Base-by-base conservation (phyloP, 2,113 vertebrate species). In the Apodemus speciosus region DNA sequence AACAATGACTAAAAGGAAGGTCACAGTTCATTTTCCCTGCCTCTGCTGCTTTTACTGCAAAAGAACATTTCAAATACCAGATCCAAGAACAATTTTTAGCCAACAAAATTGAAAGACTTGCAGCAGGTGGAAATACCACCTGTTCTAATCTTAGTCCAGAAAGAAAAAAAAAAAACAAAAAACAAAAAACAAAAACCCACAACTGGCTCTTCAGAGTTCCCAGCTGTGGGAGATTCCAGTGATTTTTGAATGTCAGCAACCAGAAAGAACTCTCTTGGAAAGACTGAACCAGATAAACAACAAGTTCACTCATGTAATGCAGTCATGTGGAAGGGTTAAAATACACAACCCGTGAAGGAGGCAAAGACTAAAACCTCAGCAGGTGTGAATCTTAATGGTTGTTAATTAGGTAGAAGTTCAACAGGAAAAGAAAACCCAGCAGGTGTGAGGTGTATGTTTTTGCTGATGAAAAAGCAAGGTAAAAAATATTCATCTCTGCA, bases 371-470 rank as follows among this genome's bases (percentile, higher is more conserved):
- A 93, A 84, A 51, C 35, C 58, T 75, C 75, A 0, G 2, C 94
- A 95, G 94, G 93, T 80, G 93, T 96, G 89, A 89, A 83, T 83
- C 92, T 96, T 97, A 93, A 97, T 93, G 73, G 62, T 60, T 93
- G 62, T 93, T 94, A 95, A 97, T 97, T 95, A 96, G 93, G 56
- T 83, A 95, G 85, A 69, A 79, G 68, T 92, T 96, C 93, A 95
- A 83, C 69, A 85, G 84, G 84, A 93, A 76, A 90, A 80, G 35
- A 75, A 95, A 93, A 92, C n/a, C 23, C 86, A 94, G 89, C 89
- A 96, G 86, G 84, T 95, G 73, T 58, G 64, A 92, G 51, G 49
- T 90, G 46, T 68, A 25, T 92, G 43, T 68, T 95, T 96, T 86
- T 92, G 73, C 83, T 94, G 92, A 97, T 94, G 91, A 88, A 95